Percentiles rank a stretch among this genome's conserved stretches.
These are phyloP conservation scores for Phallusia fumigata DNA, from an alignment of 23 tunicate genomes.

Conservation along the genomic window DNA sequence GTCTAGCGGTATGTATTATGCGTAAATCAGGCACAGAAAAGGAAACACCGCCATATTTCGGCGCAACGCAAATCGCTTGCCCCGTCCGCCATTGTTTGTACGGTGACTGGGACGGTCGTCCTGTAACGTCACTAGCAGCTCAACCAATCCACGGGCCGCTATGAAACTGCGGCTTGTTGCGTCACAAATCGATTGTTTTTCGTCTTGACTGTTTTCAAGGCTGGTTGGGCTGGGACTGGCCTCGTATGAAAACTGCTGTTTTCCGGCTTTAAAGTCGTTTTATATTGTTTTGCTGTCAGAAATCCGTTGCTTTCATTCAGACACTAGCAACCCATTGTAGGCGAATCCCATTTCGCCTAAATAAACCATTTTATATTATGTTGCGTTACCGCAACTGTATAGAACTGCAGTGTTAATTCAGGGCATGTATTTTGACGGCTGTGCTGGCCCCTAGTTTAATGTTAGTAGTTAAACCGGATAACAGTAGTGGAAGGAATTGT, in stretches of 20 bases:
- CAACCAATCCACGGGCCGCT: neutral
- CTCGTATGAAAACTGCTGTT: neutral
- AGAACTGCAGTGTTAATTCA: neutral
- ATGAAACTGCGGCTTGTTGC: neutral
- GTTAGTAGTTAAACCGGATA: neutral
- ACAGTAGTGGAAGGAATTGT: conserved; percentile 5
- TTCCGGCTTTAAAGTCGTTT: conserved; percentile 2
- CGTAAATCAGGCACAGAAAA: neutral
- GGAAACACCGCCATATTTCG: conserved; percentile 4
- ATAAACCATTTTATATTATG: neutral
- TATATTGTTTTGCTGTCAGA: neutral
- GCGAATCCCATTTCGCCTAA: neutral
- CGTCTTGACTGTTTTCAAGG: neutral
- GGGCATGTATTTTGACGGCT: neutral
- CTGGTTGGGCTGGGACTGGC: neutral
- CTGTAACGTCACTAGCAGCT: neutral
- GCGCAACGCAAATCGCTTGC: neutral
- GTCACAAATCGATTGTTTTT: conserved; percentile 1
- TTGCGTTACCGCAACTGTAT: neutral
- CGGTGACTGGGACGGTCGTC: neutral
- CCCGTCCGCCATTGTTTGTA: conserved; percentile 10
- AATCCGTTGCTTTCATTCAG: conserved; percentile 7
- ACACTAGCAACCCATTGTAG: conserved; percentile 13
- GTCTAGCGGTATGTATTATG: conserved; percentile 11
- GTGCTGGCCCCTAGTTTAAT: neutral